Base-by-base conservation (phyloP, 2,113 vertebrate species). In the Oriolus oriolus region DNA sequence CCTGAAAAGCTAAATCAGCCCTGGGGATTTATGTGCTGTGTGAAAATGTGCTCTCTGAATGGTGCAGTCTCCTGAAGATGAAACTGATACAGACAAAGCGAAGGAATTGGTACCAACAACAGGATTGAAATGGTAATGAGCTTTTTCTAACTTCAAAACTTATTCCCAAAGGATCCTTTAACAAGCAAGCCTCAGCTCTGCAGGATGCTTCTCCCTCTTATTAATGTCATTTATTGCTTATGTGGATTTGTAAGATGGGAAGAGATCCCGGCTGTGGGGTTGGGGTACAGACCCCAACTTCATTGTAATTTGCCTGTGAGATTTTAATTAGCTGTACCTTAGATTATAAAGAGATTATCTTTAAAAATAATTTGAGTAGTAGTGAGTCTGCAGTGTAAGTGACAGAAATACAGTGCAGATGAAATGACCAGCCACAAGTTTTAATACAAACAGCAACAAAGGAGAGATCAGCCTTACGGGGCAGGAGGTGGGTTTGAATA, bases 81-180 rank as follows among this genome's bases (percentile, higher is more conserved):
- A 92, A 93, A 92, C 41, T 17, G 41, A 30, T 60, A 35, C 1
- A 41, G 30, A 16, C 19, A 68, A 86, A 84, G 76, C 7, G 11
- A 80, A 86, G 90, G 80, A 95, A 90, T 7, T 60, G 88, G 84
- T 92, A 94, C 49, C 37, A 2, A 39, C 92, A 71, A 63, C 69
- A 30, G 71, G 76, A 94, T 41, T 65, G 64, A 92, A 92, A 90
- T 33, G 95, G 96, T 96, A 97, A 97, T 54, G 61, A 93, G 68
- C 17, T 59, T 93, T 41, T 96, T 88, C 56, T 89, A 54, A 63
- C 37, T 84, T 86, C 47, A 86, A 68, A 70, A 56, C 21, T 75
- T 82, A 68, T 35, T 86, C 42, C 68, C 60, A 45, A 64, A 42
- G 69, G 49, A 37, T 68, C 74, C 1, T 5, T 71, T 93, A 90